phyloP scores from a whole-genome alignment of 2,888 invertebrate species.

The Drosophila niveifrons region DNA sequence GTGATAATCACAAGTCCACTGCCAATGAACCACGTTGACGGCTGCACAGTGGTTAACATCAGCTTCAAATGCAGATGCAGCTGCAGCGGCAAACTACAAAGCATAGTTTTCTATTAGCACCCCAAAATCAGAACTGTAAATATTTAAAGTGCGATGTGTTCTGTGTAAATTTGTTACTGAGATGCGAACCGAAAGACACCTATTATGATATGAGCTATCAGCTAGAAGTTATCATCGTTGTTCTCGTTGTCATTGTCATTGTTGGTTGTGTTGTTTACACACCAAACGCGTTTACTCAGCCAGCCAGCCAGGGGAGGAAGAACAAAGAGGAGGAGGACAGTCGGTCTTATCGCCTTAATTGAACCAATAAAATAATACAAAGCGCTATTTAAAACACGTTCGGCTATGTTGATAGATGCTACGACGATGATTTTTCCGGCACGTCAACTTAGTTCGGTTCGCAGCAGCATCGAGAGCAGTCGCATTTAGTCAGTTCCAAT shows the following conservation, averaged over 20 bases:
- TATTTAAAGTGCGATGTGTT: slow-evolving; percentile 25
- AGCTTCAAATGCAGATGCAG: no score
- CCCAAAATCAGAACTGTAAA: slow-evolving; percentile 29
- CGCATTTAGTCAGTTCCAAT: slow-evolving; percentile 38
- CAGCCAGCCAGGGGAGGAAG: background rate
- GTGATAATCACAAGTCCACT: slow-evolving; percentile 51
- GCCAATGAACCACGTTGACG: slow-evolving; percentile 29
- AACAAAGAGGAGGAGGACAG: no score
- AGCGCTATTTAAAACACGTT: slow-evolving; percentile 68
- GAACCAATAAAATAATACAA: slow-evolving; percentile 82
- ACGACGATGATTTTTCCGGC: slow-evolving; percentile 56
- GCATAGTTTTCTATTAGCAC: slow-evolving; percentile 34
- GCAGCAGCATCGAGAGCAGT: slow-evolving; percentile 65
- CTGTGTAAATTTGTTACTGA: slow-evolving; percentile 5
- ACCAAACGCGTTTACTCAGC: slow-evolving; percentile 39
- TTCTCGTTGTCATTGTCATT: background rate
- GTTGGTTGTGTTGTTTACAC: slow-evolving; percentile 53
- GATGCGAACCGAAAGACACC: slow-evolving; percentile 15
- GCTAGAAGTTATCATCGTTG: slow-evolving; percentile 3
- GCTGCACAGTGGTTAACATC: background rate
- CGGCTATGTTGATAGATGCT: slow-evolving; percentile 46
- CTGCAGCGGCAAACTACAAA: slow-evolving; percentile 32
- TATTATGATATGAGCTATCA: slow-evolving; percentile 12
- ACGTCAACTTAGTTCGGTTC: slow-evolving; percentile 65
- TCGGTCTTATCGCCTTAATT: slow-evolving; percentile 76